Conservation (phyloP, 2,113 vertebrate genomes). For the Syngnathoides biaculeatus region DNA sequence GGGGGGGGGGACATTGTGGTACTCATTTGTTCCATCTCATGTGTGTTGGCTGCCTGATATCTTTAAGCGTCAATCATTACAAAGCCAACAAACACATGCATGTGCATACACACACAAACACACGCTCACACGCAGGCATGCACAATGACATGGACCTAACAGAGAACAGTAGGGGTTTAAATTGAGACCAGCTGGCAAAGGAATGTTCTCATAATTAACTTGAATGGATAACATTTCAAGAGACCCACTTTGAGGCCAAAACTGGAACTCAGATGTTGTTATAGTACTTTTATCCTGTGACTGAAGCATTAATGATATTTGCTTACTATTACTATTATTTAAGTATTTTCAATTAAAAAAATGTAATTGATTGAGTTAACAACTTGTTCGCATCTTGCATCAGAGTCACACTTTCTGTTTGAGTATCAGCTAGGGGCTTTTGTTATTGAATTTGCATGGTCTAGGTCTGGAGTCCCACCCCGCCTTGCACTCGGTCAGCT, state of each 20-base stretch:
- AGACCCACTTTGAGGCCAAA: neutral
- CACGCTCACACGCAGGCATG: neutral
- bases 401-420: neutral
- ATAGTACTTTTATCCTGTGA: constrained; percentile 1
- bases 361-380: neutral
- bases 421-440: neutral
- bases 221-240: constrained; percentile 13
- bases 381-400: neutral
- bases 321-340: too few relatives aligned
- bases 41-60: too few relatives aligned
- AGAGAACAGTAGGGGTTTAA: constrained; percentile 42
- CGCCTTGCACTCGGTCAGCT: too few relatives aligned
- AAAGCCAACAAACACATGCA: too few relatives aligned
- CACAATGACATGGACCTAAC: constrained; percentile 22
- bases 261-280: constrained; percentile 2
- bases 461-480: neutral
- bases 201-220: constrained; percentile 49
- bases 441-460: neutral
- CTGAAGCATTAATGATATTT: neutral
- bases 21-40: too few relatives aligned
- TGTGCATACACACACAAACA: constrained; percentile 14
- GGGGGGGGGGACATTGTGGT: too few relatives aligned
- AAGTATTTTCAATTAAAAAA: neutral
- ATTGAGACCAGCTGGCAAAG: constrained; percentile 64
- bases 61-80: too few relatives aligned